phyloP scores from a whole-genome alignment of 37 sponge, comb jelly and placozoan species.

The Diacarnus erythraeanus region DNA sequence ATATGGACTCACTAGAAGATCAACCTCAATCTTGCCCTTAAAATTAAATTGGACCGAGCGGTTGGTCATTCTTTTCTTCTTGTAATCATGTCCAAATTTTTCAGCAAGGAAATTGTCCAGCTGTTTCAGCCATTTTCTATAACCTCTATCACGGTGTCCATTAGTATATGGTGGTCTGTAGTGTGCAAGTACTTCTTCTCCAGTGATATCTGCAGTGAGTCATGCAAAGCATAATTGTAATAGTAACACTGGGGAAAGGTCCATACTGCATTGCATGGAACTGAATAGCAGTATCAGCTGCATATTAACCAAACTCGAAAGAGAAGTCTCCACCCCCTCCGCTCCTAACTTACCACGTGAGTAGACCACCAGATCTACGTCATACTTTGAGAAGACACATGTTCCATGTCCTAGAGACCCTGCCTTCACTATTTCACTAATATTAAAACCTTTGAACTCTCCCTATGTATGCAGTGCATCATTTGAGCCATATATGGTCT shows the following conservation, averaged over 20 bases:
- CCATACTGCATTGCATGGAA: too few species aligned
- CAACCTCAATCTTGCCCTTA: conserved; percentile 28
- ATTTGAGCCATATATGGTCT: too few species aligned
- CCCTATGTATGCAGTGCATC: too few species aligned
- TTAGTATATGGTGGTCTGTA: too few species aligned
- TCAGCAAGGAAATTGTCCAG: not conserved
- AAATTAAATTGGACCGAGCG: conserved; percentile 9
- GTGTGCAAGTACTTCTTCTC: conserved; percentile 13
- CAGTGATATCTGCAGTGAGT: not conserved
- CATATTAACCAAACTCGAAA: not conserved
- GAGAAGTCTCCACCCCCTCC: too few species aligned
- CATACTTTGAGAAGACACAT: conserved; percentile 45
- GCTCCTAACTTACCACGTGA: conserved; percentile 51
- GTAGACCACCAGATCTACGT: conserved; percentile 57
- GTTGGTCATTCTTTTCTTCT: not conserved
- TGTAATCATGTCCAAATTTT: not conserved
- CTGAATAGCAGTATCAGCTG: not conserved
- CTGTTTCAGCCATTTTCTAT: conserved; percentile 22
- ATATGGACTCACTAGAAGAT: conserved; percentile 52
- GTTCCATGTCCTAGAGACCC: conserved; percentile 68
- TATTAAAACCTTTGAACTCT: not conserved
- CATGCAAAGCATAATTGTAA: too few species aligned
- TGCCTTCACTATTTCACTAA: conserved; percentile 39
- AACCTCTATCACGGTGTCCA: not conserved
- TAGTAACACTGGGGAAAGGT: too few species aligned